Conservation (phyloP, 2,113 vertebrate species). For the Eulemur rufifrons region DNA sequence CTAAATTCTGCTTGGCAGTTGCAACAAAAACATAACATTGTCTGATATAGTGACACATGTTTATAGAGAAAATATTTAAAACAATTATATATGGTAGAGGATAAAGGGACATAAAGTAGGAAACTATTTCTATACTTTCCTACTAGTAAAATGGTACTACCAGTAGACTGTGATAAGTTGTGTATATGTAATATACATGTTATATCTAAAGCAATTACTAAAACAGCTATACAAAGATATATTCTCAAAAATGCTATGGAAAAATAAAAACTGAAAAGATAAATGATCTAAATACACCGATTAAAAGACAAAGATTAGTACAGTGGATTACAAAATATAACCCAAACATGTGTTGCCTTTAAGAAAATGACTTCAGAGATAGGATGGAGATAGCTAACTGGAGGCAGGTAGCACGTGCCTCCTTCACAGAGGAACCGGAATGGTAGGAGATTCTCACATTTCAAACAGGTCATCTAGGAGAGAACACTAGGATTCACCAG, state of each 20-base stretch:
- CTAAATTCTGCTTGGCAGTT: background rate
- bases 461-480: no score
- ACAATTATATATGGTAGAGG: background rate
- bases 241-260: background rate
- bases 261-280: background rate
- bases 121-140: background rate
- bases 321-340: background rate
- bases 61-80: background rate
- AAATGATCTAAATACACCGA: background rate
- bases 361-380: background rate
- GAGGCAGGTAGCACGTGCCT: no score
- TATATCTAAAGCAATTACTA: background rate
- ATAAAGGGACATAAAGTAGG: background rate
- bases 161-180: background rate
- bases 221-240: background rate
- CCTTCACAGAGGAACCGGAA: no score
- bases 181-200: background rate
- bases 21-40: background rate
- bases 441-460: no score
- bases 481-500: no score
- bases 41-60: background rate
- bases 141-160: background rate
- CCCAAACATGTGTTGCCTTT: background rate
- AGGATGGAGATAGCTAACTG: no score
- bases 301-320: background rate